A percentile compares a stretch with the other conserved stretches of the same genome.
Conservation (phyloP, 2,113 vertebrate genomes). For the Cavia porcellus region DNA sequence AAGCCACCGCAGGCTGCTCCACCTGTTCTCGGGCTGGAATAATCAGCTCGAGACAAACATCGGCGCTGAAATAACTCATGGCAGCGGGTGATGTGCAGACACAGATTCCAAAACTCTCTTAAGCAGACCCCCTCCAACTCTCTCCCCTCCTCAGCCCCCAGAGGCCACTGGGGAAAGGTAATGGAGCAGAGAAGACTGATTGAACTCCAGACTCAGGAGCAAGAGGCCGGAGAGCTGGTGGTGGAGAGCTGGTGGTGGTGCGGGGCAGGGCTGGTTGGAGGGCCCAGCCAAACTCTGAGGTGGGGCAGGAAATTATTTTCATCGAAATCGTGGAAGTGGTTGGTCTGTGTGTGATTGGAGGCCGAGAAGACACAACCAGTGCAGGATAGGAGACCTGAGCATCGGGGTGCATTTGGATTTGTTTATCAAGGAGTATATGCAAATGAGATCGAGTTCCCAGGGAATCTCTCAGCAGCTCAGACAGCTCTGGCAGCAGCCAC, state of each 20-base stretch:
- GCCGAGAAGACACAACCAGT: neutral
- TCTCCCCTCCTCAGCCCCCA: slow-evolving; percentile 43
- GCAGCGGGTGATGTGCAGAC: slow-evolving; percentile 76
- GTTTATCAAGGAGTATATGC: slow-evolving; percentile 57
- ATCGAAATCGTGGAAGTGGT: neutral
- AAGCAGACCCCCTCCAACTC: slow-evolving; percentile 62
- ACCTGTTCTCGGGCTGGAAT: slow-evolving; percentile 83
- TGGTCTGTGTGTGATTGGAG: neutral
- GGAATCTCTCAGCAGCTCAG: slow-evolving; percentile 10
- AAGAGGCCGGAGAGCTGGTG: neutral
- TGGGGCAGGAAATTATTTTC: neutral
- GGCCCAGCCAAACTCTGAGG: neutral
- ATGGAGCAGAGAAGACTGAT: slow-evolving; percentile 78
- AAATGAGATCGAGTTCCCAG: slow-evolving; percentile 37
- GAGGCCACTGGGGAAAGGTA: slow-evolving; percentile 72
- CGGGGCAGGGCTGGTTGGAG: neutral
- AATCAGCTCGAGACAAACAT: slow-evolving; percentile 83
- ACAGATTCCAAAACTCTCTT: slow-evolving; percentile 77
- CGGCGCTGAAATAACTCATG: slow-evolving; percentile 82
- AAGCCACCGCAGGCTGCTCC: slow-evolving; percentile 81
- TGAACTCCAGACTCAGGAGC: slow-evolving; percentile 14
- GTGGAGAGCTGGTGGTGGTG: neutral
- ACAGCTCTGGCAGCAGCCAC: neutral
- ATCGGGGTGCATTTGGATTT: slow-evolving; percentile 44
- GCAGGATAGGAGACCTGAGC: neutral